phyloP scores from a whole-genome alignment of 2,888 invertebrate species.

The Hypomecis punctinalis region DNA sequence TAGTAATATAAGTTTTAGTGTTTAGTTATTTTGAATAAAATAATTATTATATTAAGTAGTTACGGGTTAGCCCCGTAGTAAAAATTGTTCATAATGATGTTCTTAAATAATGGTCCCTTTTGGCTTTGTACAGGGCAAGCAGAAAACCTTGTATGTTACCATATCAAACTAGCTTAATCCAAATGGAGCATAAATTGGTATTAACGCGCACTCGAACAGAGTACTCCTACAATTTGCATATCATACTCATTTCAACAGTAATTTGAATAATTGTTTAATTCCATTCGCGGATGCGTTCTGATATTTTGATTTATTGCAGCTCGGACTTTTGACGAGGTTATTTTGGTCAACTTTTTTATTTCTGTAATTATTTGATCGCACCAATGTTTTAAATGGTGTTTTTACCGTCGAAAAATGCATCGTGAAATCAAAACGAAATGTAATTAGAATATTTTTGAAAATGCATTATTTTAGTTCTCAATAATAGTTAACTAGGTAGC shows the following conservation, averaged over 20 bases:
- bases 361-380: neutral
- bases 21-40: too few species aligned
- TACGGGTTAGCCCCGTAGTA: too few species aligned
- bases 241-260: constrained; percentile 66
- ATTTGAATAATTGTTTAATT: constrained; percentile 80
- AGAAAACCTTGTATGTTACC: too few species aligned
- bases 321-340: constrained; percentile 15
- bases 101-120: too few species aligned
- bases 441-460: neutral
- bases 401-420: too few species aligned
- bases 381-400: too few species aligned
- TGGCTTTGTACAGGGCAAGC: too few species aligned
- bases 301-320: constrained; percentile 58
- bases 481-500: too few species aligned
- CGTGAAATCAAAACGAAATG: neutral
- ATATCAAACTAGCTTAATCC: neutral
- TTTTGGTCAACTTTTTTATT: constrained; percentile 13
- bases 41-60: too few species aligned
- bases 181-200: constrained; percentile 38
- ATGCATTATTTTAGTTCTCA: too few species aligned
- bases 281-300: constrained; percentile 58
- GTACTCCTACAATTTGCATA: constrained; percentile 62
- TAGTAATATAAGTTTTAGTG: too few species aligned
- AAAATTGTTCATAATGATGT: too few species aligned
- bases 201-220: constrained; percentile 45